These are phyloP conservation scores for Acronicta leporina DNA, from an alignment of 2,888 invertebrate genomes.

Conservation along the genomic window DNA sequence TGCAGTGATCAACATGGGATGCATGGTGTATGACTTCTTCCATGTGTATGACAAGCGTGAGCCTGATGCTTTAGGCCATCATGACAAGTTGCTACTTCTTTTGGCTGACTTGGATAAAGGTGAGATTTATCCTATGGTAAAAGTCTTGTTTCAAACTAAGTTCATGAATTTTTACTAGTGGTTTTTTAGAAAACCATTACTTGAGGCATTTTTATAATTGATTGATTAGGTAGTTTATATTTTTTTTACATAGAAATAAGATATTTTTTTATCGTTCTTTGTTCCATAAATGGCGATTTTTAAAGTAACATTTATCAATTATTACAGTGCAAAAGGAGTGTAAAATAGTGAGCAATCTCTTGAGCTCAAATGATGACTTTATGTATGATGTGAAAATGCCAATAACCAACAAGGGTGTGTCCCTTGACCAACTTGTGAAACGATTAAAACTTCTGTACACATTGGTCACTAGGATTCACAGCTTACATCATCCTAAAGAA, in stretches of 20 bases:
- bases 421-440: conserved; percentile 73
- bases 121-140: conserved; percentile 35
- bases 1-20: conserved; percentile 74
- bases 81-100: conserved; percentile 67
- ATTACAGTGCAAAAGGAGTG: conserved; percentile 78
- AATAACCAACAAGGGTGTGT: conserved; percentile 58
- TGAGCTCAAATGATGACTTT: conserved; percentile 66
- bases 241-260: too few species aligned
- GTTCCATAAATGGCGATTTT: too few species aligned
- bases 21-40: conserved; percentile 76
- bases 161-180: too few species aligned
- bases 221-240: too few species aligned
- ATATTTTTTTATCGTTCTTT: too few species aligned
- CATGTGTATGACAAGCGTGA: conserved; percentile 73
- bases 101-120: conserved; percentile 79
- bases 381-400: conserved; percentile 66
- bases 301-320: neutral
- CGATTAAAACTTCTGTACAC: conserved; percentile 80
- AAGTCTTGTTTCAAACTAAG: neutral
- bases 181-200: too few species aligned
- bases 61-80: conserved; percentile 74
- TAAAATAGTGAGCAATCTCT: conserved; percentile 78
- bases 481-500: conserved; percentile 75
- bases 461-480: conserved; percentile 73
- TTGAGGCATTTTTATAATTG: too few species aligned